Percentiles rank a stretch among this genome's conserved stretches.
phyloP scores from a whole-genome alignment of 2,797 vertebrate species.

The Pipistrellus pygmaeus region DNA sequence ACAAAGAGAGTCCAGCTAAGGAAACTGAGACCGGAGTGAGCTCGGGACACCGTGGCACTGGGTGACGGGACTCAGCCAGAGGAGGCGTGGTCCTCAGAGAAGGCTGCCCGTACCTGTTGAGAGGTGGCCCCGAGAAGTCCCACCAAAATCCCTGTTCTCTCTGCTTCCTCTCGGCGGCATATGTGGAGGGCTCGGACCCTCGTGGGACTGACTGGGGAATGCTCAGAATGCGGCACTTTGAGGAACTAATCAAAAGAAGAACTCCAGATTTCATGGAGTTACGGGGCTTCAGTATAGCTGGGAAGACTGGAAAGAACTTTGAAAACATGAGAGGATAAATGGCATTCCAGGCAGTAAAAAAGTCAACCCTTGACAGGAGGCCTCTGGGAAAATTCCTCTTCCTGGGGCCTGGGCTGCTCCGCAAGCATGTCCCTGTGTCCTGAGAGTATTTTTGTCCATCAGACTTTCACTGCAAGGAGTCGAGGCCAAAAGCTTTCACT shows the following conservation, averaged over 20 bases:
- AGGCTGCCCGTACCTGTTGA: background rate
- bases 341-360: slow-evolving; percentile 19
- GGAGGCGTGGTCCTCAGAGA: background rate
- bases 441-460: background rate
- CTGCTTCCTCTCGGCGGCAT: background rate
- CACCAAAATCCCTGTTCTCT: accelerated
- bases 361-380: slow-evolving; percentile 10
- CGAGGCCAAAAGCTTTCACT: background rate
- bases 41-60: accelerated
- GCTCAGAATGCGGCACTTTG: background rate
- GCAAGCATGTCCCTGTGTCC: background rate
- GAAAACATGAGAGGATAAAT: background rate
- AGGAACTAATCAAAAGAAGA: background rate
- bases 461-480: background rate
- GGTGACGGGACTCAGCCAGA: background rate
- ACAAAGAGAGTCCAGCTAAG: background rate
- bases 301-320: slow-evolving; percentile 29
- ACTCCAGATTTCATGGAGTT: background rate
- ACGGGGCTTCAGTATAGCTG: background rate
- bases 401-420: background rate
- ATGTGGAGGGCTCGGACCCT: background rate
- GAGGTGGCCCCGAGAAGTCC: background rate
- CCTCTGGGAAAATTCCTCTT: slow-evolving; percentile 47
- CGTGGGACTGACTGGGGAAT: accelerated
- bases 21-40: background rate